Conservation (phyloP, 92 coral and sea anemone species). For the Siderastrea siderea region DNA sequence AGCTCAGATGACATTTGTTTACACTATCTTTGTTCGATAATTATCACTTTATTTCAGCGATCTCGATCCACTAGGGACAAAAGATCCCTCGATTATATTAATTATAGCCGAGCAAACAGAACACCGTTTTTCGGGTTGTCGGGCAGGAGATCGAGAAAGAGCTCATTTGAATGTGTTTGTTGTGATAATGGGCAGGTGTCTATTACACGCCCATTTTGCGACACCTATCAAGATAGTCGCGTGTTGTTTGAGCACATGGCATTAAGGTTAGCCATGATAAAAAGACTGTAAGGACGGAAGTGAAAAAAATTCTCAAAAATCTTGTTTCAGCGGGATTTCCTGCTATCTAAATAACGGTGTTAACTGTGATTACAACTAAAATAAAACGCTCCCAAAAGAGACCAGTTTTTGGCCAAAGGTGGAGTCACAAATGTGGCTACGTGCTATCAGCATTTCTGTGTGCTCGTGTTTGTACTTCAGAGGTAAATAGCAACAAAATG, state of each 20-base stretch:
- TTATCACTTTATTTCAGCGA: conserved; percentile 9
- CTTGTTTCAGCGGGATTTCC: neutral
- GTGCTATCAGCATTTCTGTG: too few relatives aligned
- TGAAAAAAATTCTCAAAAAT: neutral
- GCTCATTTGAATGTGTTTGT: conserved; percentile 10
- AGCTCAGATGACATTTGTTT: neutral
- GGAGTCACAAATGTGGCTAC: too few relatives aligned
- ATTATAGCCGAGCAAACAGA: conserved; percentile 34
- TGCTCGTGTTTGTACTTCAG: too few relatives aligned
- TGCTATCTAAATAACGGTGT: neutral
- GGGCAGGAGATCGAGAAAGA: conserved; percentile 11
- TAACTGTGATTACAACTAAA: neutral
- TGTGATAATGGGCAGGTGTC: conserved; percentile 46
- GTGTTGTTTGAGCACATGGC: conserved; percentile 42
- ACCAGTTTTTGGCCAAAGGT: too few relatives aligned
- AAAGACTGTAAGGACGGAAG: neutral
- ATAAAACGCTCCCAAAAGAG: too few relatives aligned
- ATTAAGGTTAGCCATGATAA: neutral
- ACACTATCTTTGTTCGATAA: conserved; percentile 15
- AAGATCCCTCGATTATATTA: conserved; percentile 9
- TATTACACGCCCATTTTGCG: conserved; percentile 5
- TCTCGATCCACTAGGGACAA: neutral
- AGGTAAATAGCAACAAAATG: too few relatives aligned
- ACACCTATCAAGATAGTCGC: conserved; percentile 25
- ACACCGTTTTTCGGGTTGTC: conserved; percentile 20